A percentile compares a stretch with the other conserved stretches of the same genome.
These are phyloP conservation scores for Morpho helenor DNA, from an alignment of 2,888 invertebrate species.

Conservation along the genomic window DNA sequence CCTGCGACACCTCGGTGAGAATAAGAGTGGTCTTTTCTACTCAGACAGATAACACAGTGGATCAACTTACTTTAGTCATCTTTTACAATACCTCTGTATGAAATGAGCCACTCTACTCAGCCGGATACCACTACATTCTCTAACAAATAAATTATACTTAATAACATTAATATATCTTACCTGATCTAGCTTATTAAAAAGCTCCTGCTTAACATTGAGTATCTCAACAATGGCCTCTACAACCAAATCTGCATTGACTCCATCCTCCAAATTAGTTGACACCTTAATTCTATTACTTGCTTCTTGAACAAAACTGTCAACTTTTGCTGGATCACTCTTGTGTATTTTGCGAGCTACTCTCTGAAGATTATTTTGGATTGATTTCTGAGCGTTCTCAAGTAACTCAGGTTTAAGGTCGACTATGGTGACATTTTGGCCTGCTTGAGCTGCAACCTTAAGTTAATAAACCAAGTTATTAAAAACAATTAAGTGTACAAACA, in stretches of 20 bases:
- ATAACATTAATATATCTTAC: conserved; percentile 41
- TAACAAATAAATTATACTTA: no score
- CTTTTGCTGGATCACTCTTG: conserved; percentile 82
- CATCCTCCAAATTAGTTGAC: conserved; percentile 79
- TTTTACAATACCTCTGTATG: no score
- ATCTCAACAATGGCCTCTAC: conserved; percentile 95
- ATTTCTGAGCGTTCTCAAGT: conserved; percentile 84
- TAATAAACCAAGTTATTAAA: not conserved
- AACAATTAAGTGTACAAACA: not conserved
- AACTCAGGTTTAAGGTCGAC: conserved; percentile 87
- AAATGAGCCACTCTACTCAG: no score
- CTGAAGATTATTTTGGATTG: conserved; percentile 84
- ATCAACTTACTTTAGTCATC: no score
- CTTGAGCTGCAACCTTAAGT: conserved; percentile 88
- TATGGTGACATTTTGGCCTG: conserved; percentile 88
- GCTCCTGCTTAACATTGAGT: conserved; percentile 85
- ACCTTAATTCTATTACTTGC: conserved; percentile 76
- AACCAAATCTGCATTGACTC: conserved; percentile 86
- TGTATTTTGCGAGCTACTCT: conserved; percentile 89
- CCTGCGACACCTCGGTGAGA: no score
- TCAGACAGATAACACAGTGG: no score
- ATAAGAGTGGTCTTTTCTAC: no score
- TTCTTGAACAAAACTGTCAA: conserved; percentile 82
- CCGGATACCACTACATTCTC: no score
- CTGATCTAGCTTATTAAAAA: conserved; percentile 86